A percentile compares a stretch with the other conserved stretches of the same genome.
These are phyloP conservation scores for Eupithecia vulgata DNA, from an alignment of 2,888 invertebrate species.

Conservation along the genomic window DNA sequence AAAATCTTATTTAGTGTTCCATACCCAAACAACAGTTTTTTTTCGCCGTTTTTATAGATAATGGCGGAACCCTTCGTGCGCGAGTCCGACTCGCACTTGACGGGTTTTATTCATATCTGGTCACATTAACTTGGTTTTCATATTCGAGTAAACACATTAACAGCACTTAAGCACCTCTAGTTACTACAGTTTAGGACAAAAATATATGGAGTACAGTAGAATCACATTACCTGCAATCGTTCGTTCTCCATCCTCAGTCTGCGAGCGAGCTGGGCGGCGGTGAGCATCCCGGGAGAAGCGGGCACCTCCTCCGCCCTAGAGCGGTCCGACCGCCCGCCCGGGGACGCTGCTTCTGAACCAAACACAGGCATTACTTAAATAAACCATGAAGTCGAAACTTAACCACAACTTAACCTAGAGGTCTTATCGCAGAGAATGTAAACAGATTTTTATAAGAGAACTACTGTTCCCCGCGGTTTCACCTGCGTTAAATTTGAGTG, in stretches of 20 bases:
- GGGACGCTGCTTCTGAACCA: conserved; percentile 69
- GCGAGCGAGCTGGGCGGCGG: conserved; percentile 84
- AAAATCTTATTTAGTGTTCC: too few species aligned
- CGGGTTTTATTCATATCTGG: not conserved
- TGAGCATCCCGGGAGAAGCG: conserved; percentile 82
- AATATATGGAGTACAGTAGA: not conserved
- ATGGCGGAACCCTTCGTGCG: too few species aligned
- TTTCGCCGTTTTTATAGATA: too few species aligned
- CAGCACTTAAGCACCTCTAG: not conserved
- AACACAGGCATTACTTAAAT: not conserved
- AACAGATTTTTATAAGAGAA: not conserved
- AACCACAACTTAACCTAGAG: not conserved
- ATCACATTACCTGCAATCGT: conserved; percentile 81
- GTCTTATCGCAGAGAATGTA: not conserved
- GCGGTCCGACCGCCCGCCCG: conserved; percentile 74
- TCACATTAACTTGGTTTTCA: not conserved
- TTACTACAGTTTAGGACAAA: not conserved
- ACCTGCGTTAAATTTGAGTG: too few species aligned
- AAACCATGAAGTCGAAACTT: not conserved
- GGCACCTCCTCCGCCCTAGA: conserved; percentile 79
- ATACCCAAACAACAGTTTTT: too few species aligned
- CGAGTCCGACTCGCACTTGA: too few species aligned
- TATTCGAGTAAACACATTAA: not conserved
- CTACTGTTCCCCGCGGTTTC: too few species aligned
- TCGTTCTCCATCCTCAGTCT: conserved; percentile 90